Evolutionary conservation across 2,888 invertebrate species (phyloP).

Genomic region (Cosmopolites sordidus): DNA sequence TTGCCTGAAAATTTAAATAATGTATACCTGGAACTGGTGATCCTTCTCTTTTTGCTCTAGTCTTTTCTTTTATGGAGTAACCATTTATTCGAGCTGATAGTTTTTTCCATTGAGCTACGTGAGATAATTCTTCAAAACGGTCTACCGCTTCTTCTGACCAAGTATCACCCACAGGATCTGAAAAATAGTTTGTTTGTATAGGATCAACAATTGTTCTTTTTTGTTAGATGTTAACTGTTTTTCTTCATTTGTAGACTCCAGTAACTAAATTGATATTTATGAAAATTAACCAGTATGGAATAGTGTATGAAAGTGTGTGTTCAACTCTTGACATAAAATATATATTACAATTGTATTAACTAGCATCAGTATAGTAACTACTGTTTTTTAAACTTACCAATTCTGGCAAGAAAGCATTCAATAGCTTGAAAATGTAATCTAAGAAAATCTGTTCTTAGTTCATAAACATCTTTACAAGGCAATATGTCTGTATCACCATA

Average conservation of each 20-base stretch:
- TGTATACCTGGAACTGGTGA: slow-evolving; percentile 66
- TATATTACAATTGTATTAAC: too few species aligned
- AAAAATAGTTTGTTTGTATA: slow-evolving; percentile 14
- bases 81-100: slow-evolving; percentile 71
- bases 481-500: slow-evolving; percentile 80
- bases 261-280: too few species aligned
- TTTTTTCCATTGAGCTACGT: slow-evolving; percentile 77
- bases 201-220: too few species aligned
- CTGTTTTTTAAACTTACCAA: slow-evolving; percentile 48
- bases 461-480: slow-evolving; percentile 61
- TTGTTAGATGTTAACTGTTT: too few species aligned
- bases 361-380: too few species aligned
- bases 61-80: slow-evolving; percentile 57
- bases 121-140: slow-evolving; percentile 66
- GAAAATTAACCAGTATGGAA: too few species aligned
- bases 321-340: too few species aligned
- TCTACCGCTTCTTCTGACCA: slow-evolving; percentile 64
- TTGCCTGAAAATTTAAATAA: too few species aligned
- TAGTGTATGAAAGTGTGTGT: too few species aligned
- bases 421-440: slow-evolving; percentile 77
- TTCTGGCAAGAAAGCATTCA: slow-evolving; percentile 76
- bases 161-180: slow-evolving; percentile 49
- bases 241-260: too few species aligned
- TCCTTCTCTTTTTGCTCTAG: slow-evolving; percentile 56
- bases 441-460: slow-evolving; percentile 71